Base-by-base conservation (phyloP, 2,113 vertebrate genomes). In the Lepisosteus osseus region DNA sequence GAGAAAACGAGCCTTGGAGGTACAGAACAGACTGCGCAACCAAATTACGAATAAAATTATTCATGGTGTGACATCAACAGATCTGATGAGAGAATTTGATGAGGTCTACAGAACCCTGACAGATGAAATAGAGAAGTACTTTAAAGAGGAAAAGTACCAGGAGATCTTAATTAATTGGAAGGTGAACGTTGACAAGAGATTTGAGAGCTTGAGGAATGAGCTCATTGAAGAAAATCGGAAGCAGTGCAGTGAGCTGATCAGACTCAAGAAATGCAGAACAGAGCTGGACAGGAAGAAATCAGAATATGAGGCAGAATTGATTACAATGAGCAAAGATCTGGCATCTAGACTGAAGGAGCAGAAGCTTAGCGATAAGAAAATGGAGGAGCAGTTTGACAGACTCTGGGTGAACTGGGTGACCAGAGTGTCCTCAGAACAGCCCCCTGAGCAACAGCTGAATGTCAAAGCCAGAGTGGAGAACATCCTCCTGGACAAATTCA, bases 121-220 rank as follows among this genome's bases (percentile, higher is more conserved):
- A 2, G 54, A 64, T 14, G 69, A 83, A 2, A 12, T 87, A 66
- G 79, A 83, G 9, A 69, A 41, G 2, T 84, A 72, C 72, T 90
- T 90, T 65, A 44, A 0, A 12, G 80, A 90, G 45, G 79, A 83
- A 2, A 68, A 4, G 73, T 74, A 88, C 54, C 0, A 2, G 6
- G 81, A 88, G n/a, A 84, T 76, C 11, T 42, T 87, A 51, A 15
- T 76, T 61, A 80, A 86, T 59, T 91, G 86, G 88, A 87, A 76
- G 79, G 0, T 0, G 17, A 63, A 1, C 40, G 75, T 61, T 0
- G 79, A 82, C 13, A 9, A n/a, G 59, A 75, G 76, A 43, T 67
- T 89, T 59, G 71, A 72, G 11, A 78, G 62, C 0, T 70, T 88
- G 0, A 80, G 80, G 51, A 42, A 64, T 0, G 69, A 76, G 3